phyloP scores from a whole-genome alignment of 37 sponge, comb jelly and placozoan species.

The Crambe crambe region DNA sequence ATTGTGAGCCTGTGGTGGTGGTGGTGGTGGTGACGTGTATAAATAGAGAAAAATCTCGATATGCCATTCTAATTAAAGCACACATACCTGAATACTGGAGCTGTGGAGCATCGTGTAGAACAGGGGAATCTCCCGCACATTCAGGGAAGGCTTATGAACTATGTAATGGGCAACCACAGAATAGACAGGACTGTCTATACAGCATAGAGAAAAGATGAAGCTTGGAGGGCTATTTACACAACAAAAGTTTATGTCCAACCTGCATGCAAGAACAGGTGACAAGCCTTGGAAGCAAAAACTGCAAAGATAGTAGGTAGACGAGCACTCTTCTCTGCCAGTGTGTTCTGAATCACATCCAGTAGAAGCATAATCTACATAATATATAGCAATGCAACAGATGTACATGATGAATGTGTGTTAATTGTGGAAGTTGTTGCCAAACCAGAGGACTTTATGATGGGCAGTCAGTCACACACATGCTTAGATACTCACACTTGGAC shows the following conservation, averaged over 20 bases:
- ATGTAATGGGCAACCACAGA: constrained; percentile 35
- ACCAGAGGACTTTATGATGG: too few relatives aligned
- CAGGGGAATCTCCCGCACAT: constrained; percentile 57
- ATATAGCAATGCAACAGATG: too few relatives aligned
- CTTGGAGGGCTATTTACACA: background rate
- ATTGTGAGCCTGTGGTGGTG: background rate
- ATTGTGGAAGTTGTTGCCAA: too few relatives aligned
- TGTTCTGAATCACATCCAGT: constrained; percentile 43
- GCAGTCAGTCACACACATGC: background rate
- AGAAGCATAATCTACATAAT: constrained; percentile 45
- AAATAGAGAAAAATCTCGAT: background rate
- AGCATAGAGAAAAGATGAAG: background rate
- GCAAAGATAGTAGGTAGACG: constrained; percentile 22
- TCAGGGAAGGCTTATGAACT: constrained; percentile 57
- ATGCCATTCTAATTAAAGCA: background rate
- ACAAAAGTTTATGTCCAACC: background rate
- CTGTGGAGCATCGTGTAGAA: constrained; percentile 53
- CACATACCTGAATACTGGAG: constrained; percentile 53
- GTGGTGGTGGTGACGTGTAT: background rate
- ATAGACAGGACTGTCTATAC: constrained; percentile 56
- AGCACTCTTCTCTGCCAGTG: constrained; percentile 11
- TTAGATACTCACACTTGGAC: too few relatives aligned
- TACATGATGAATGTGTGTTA: too few relatives aligned
- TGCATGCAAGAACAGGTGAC: constrained; percentile 43
- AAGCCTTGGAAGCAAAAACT: constrained; percentile 15